Evolutionary conservation across 2,888 invertebrate genomes (phyloP), one percentile per base, ranked within the genome.

Genomic region (Polietes domitor): DNA sequence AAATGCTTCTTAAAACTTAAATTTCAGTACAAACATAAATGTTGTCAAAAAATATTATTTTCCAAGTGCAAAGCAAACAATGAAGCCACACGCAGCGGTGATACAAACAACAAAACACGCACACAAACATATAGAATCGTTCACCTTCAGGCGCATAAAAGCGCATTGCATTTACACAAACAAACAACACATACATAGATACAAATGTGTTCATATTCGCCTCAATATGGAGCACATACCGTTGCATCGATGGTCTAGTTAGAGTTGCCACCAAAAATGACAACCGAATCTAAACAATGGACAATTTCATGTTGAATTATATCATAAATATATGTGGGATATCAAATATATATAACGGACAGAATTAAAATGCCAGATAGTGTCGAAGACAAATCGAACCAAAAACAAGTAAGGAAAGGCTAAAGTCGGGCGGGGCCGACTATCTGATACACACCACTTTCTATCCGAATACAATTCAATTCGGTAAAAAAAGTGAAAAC

Each of bases 1-100:
- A 58, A 58, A 12, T 58, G 1, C 21, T 19, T 58, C 58, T 58
- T 24, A 58, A 26, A 26, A 58, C 15, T 58, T 58, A 58, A 58
- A 58, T 24, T 58, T n/a, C 21, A 15, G 58, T 58, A 26, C 58
- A n/a, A n/a, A n/a, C n/a, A 15, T 26, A 26, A 58, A 26, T 58
- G 24, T 24, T 24, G 58, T 4, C 58, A 58, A 58, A 58, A 58
- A 26, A 58, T 58, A 58, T 58, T 24, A 58, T 26, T 24, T 58
- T 58, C 15, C 58, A 24, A 58, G 9, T 21, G 58, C 58, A 58
- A 26, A 26, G 58, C 58, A 24, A 58, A 58, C 58, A 26, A 26
- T 26, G 26, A 58, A 26, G 15, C 58, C 58, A 15, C 58, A 53
- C 58, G 4, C 12, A 58, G 12, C 7, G 26, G 1, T 3, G 12